Evolutionary conservation across 2,797 vertebrate species (phyloP).

Genomic region (Urocyon cinereoargenteus): DNA sequence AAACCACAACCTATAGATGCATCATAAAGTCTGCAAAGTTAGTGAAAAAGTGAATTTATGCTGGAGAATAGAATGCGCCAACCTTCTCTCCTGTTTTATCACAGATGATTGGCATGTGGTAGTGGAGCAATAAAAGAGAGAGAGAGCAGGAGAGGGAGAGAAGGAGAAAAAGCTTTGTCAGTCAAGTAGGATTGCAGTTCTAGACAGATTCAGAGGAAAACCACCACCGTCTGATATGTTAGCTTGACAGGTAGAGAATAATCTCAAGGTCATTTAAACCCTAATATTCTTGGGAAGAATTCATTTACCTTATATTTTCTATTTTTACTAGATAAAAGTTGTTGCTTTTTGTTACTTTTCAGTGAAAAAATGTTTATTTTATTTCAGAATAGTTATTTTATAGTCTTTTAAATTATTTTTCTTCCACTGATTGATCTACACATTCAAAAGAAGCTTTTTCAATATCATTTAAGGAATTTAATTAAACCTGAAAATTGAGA

Average conservation of each 20-base stretch:
- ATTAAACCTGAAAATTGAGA: constrained; percentile 3
- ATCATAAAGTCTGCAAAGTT: neutral
- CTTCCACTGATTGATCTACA: neutral
- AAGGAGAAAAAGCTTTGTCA: neutral
- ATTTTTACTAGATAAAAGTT: neutral
- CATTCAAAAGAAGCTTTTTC: neutral
- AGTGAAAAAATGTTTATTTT: neutral
- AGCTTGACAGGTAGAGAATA: constrained; percentile 59
- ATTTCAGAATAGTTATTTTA: constrained; percentile 22
- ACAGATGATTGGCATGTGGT: constrained; percentile 55
- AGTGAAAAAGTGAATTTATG: constrained; percentile 33
- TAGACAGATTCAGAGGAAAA: constrained; percentile 61
- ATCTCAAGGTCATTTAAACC: constrained; percentile 71
- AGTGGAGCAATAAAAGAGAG: neutral
- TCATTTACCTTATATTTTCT: neutral
- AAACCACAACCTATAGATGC: neutral
- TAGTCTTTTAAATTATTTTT: constrained; percentile 49
- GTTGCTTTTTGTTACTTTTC: constrained; percentile 31
- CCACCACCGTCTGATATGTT: neutral
- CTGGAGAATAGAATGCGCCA: constrained; percentile 26
- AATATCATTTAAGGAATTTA: neutral
- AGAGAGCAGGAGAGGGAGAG: neutral
- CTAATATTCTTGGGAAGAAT: constrained; percentile 15
- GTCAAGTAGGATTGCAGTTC: constrained; percentile 11
- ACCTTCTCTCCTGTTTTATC: constrained; percentile 60